Percentiles rank a stretch among this genome's conserved stretches.
phyloP scores from a whole-genome alignment of 2,888 invertebrate genomes.

The Drosophila infuscata region DNA sequence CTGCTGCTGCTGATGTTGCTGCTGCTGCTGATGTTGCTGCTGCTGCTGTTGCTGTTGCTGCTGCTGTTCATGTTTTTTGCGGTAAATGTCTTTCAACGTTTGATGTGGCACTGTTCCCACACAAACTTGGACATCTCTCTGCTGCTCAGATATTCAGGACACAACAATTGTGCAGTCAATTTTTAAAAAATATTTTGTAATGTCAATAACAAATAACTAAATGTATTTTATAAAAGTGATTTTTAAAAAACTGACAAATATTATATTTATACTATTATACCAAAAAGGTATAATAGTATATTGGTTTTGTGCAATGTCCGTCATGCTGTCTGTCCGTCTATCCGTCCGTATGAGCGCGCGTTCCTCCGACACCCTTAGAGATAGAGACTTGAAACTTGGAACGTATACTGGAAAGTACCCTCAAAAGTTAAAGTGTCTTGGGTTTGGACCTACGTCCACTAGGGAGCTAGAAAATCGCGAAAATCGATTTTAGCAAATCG shows the following conservation, averaged over 20 bases:
- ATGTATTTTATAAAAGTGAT: background rate
- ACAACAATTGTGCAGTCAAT: conserved; percentile 42
- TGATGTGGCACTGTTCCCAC: conserved; percentile 37
- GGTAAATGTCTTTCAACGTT: conserved; percentile 48
- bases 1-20: conserved; percentile 24
- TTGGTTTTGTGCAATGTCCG: no score
- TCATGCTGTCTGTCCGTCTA: no score
- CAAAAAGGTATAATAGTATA: no score
- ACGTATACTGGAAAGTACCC: no score
- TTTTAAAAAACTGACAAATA: background rate
- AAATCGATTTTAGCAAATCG: no score
- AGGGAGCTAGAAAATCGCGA: no score
- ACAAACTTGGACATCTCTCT: conserved; percentile 15
- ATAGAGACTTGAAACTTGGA: no score
- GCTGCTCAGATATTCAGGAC: conserved; percentile 26
- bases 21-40: conserved; percentile 13
- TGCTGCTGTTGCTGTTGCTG: conserved; percentile 29
- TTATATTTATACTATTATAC: no score
- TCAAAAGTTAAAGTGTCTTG: no score
- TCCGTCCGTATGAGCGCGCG: no score
- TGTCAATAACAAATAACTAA: background rate
- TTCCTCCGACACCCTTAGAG: no score
- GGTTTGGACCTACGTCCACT: no score
- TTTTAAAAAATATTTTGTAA: conserved; percentile 7
- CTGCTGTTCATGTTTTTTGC: conserved; percentile 32